These are phyloP conservation scores for Bolinopsis microptera DNA, from an alignment of 37 sponge, comb jelly and placozoan species.

Conservation along the genomic window DNA sequence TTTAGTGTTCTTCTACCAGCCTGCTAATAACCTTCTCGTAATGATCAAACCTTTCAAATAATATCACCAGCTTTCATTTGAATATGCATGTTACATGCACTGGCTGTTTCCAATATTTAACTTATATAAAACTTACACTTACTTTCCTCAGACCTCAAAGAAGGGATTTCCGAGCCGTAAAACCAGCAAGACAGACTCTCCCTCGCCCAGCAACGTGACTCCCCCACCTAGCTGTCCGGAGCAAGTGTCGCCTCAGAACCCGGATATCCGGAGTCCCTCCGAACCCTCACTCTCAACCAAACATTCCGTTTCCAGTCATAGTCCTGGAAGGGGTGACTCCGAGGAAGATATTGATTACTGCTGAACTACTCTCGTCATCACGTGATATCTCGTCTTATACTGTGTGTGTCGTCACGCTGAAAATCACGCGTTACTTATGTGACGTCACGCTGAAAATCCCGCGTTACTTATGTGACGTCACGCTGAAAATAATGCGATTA, in stretches of 20 bases:
- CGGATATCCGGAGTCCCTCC: background rate
- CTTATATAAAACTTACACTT: no score
- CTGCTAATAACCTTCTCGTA: no score
- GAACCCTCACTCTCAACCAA: background rate
- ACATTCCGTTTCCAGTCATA: background rate
- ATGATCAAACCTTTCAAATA: no score
- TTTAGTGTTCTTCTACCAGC: no score
- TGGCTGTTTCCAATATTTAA: no score
- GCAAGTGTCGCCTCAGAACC: background rate
- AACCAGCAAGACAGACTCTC: background rate
- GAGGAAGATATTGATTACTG: constrained; percentile 60
- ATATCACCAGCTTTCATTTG: no score
- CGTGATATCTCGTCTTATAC: background rate
- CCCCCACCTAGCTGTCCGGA: background rate
- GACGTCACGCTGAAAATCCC: no score
- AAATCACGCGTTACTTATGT: no score
- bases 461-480: no score
- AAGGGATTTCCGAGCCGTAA: background rate
- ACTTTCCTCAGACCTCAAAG: background rate
- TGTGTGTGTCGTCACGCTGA: no score
- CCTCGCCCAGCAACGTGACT: background rate
- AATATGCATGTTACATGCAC: no score
- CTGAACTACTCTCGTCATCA: background rate
- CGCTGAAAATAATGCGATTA: no score
- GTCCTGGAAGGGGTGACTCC: background rate